Evolutionary conservation across 2,888 invertebrate genomes (phyloP), one percentile per base, ranked within the genome.

Genomic region (Trichopria drosophilae): DNA sequence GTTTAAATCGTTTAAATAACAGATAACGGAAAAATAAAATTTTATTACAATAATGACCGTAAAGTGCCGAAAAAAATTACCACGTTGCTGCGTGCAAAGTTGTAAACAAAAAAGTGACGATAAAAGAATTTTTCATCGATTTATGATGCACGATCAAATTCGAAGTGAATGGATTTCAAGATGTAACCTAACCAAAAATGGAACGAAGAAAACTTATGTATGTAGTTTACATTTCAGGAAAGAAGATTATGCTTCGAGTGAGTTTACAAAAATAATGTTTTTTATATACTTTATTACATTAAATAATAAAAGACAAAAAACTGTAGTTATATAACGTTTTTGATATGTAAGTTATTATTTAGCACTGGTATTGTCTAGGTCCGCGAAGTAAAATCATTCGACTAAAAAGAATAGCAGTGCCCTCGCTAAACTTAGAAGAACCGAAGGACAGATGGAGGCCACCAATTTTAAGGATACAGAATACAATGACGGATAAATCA

Each of bases 381-480:
- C 24, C 36, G 4, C 15, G 23, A 18, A 28, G 23, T 4, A 51
- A 15, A 15, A 6, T 13, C 9, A 24, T 12, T 7, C 10, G 40
- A 13, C 24, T 51, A 31, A 51, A 51, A 28, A 3, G 23, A 15
- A 10, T 12, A 16, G 40, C 51, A 18, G 34, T 51, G 13, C 45
- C 51, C 29, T 28, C 35, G 6, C 41, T 45, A 18, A 45, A 51
- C 22, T 34, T 51, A 28, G n/a, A n/a, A n/a, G n/a, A n/a, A n/a
- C n/a, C n/a, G n/a, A n/a, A n/a, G n/a, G n/a, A n/a, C n/a, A n/a
- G n/a, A n/a, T n/a, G n/a, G n/a, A n/a, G n/a, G n/a, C n/a, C n/a
- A n/a, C n/a, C n/a, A n/a, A n/a, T n/a, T n/a, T n/a, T n/a, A n/a
- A n/a, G n/a, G n/a, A n/a, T n/a, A n/a, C n/a, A n/a, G n/a, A n/a